Evolutionary conservation across 2,113 vertebrate genomes (phyloP).

Genomic region (Heterotis niloticus): DNA sequence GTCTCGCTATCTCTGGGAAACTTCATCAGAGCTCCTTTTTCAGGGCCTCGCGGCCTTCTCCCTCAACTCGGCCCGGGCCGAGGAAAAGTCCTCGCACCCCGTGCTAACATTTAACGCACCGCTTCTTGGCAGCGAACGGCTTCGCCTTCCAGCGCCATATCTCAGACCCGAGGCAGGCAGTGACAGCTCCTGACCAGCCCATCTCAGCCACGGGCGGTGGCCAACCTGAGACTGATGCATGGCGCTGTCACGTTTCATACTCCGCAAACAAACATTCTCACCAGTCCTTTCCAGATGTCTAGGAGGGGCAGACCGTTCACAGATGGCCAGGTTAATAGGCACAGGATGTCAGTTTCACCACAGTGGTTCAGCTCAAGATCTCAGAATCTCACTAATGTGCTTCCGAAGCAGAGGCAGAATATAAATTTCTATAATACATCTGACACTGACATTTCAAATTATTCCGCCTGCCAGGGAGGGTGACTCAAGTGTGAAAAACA

Average conservation of each 20-base stretch:
- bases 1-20: conserved; percentile 25
- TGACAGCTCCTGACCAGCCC: neutral
- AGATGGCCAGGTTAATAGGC: neutral
- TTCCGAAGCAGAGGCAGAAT: neutral
- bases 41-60: neutral
- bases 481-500: conserved; percentile 26
- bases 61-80: neutral
- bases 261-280: neutral
- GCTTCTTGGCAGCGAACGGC: neutral
- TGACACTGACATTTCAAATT: conserved; percentile 23
- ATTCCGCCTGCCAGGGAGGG: conserved; percentile 26
- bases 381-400: neutral
- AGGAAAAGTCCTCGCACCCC: neutral
- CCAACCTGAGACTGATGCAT: neutral
- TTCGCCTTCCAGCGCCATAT: neutral
- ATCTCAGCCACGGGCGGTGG: neutral
- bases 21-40: neutral
- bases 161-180: neutral
- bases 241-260: neutral
- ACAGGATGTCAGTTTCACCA: neutral
- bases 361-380: neutral
- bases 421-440: conserved; percentile 14
- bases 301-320: neutral
- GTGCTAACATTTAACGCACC: neutral
- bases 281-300: neutral